These are phyloP conservation scores for Holothuria scabra DNA, from an alignment of 53 echinoderm and acorn worm genomes.

Conservation along the genomic window DNA sequence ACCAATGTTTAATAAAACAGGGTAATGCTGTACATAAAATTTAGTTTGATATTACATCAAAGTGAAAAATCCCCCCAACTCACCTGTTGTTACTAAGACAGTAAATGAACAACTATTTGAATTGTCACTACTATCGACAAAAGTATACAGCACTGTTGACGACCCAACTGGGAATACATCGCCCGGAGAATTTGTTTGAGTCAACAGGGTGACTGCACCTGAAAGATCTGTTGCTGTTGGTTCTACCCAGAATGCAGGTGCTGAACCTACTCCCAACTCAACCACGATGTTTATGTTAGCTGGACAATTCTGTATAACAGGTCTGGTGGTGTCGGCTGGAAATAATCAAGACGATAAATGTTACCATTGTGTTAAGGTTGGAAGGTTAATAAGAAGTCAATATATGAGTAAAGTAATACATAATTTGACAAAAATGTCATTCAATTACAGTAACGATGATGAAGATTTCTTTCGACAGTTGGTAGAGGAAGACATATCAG, in stretches of 20 bases:
- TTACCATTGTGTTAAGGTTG: no score
- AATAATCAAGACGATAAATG: not conserved
- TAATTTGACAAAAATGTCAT: no score
- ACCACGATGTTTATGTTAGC: slow-evolving; percentile 39
- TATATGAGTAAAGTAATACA: no score
- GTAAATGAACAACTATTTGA: not conserved
- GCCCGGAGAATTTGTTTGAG: not conserved
- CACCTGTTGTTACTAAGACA: slow-evolving; percentile 15
- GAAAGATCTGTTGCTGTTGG: slow-evolving; percentile 57
- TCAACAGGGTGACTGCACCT: slow-evolving; percentile 9
- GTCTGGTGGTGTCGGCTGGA: slow-evolving; percentile 69
- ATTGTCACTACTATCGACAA: not conserved
- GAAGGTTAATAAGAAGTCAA: no score
- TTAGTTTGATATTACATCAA: not conserved
- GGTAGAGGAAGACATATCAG: no score
- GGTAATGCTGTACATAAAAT: not conserved
- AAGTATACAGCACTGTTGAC: slow-evolving; percentile 53
- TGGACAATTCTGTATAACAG: slow-evolving; percentile 61
- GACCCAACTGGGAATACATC: slow-evolving; percentile 57
- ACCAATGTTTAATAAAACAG: no score
- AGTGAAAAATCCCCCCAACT: not conserved
- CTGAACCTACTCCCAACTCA: not conserved
- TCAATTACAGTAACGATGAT: no score
- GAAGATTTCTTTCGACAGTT: no score
- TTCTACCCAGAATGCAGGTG: slow-evolving; percentile 36